A percentile compares a stretch with the other conserved stretches of the same genome.
These are phyloP conservation scores for Bradypodion ventrale DNA, from an alignment of 2,797 vertebrate genomes.

Conservation along the genomic window DNA sequence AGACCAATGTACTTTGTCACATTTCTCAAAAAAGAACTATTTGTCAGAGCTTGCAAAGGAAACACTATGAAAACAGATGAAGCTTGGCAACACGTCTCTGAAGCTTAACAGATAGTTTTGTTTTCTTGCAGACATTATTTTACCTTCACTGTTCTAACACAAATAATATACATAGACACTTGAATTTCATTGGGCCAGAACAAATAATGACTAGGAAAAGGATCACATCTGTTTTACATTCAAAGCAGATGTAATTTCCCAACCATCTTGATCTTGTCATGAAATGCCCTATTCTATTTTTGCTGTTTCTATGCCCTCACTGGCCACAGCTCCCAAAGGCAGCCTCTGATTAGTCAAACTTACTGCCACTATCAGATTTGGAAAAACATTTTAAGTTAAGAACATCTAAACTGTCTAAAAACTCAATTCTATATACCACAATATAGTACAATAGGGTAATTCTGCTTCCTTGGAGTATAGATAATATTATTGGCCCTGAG, in stretches of 20 bases:
- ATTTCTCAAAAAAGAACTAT: background rate
- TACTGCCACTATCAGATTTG: no score
- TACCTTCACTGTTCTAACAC: background rate
- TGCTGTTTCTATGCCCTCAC: no score
- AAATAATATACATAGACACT: background rate
- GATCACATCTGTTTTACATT: background rate
- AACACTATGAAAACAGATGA: background rate
- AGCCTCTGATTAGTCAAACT: no score
- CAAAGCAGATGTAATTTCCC: background rate
- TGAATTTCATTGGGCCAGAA: background rate
- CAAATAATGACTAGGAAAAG: background rate
- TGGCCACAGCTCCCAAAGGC: no score
- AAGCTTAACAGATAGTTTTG: background rate
- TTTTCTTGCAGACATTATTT: background rate
- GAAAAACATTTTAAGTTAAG: no score
- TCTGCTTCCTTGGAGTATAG: no score
- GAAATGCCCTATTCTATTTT: background rate
- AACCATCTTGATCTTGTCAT: background rate
- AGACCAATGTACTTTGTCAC: background rate
- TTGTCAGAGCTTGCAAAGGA: background rate
- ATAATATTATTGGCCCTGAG: background rate
- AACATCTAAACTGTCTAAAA: no score
- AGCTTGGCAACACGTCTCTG: background rate
- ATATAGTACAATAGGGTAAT: no score
- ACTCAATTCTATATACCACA: no score